Conservation (phyloP, 2,113 vertebrate species). For the Oceanites oceanicus region DNA sequence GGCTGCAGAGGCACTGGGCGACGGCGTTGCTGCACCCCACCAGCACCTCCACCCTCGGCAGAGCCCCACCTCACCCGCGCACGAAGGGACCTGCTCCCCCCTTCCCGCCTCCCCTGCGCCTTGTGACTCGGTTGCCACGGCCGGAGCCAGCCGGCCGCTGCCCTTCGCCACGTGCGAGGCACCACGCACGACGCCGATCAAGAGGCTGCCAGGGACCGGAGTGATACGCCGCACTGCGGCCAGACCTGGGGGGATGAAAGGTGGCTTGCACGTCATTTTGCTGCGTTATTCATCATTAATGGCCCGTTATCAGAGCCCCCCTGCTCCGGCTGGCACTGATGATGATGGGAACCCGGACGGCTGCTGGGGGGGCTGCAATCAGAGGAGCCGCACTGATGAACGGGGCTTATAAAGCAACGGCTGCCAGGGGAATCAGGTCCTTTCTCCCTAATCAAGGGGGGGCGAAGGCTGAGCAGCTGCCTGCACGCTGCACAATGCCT, state of each 20-base stretch:
- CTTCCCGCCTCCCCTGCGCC: rapidly evolving
- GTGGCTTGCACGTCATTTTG: not conserved
- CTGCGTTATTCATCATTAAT: not conserved
- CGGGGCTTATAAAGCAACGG: not conserved
- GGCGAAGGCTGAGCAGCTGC: not conserved
- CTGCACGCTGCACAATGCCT: not conserved
- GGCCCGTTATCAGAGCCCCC: not conserved
- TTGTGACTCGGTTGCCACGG: not conserved
- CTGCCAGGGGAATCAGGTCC: not conserved
- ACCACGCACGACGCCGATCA: rapidly evolving
- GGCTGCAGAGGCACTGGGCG: not conserved
- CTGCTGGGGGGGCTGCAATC: not conserved
- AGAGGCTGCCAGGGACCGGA: not conserved
- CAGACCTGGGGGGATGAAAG: not conserved
- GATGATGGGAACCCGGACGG: not conserved
- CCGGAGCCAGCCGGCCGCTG: not conserved
- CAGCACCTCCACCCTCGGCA: not conserved
- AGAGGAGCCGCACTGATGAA: not conserved
- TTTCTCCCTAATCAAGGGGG: not conserved
- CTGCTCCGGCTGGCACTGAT: not conserved
- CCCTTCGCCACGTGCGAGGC: not conserved
- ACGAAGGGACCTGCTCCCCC: not conserved
- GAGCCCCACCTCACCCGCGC: no score
- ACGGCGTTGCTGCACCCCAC: not conserved
- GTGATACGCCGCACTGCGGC: rapidly evolving